Base-by-base conservation (phyloP, 2,888 invertebrate species). In the Agrochola lychnidis region DNA sequence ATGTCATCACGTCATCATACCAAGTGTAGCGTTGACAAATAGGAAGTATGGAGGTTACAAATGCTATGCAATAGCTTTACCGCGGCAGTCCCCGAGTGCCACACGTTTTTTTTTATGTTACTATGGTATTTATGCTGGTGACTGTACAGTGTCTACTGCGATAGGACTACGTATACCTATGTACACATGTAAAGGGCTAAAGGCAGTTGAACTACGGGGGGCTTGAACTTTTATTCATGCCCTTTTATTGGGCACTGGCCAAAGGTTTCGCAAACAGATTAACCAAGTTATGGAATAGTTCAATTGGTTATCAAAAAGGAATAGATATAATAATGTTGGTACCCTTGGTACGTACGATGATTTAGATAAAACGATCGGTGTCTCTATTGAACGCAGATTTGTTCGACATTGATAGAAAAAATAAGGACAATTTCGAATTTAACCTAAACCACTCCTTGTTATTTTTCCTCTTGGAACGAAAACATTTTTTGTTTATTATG, bases 201-300 rank as follows among this genome's bases (percentile, higher is more conserved):
- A 78, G 79, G 78, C 72, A 78, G 56, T 74, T 82, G 78, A 83
- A 80, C 78, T 78, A 9, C 42, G 30, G 45, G 69, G 62, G 68
- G 69, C 69, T 70, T 70, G 30, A 83, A 83, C 66, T 70, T 73
- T 68, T 72, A 45, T 64, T 73, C 14, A 48, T 36, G 25, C 48
- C 61, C 56, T 79, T 79, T 79, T 61, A 48, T 66, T 70, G 64
- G 59, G 7, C 14, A 57, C 25, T 51, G 57, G 25, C 19, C 45
- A 48, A 48, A 57, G 14, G 25, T 57, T 73, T 63, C 25, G 45
- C n/a, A 51, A 42, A 30, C 30, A 51, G 12, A 9, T 56, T 51
- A 72, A 42, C 10, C n/a, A 19, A 25, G 48, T 30, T 48, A 51
- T 36, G 22, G 42, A 19, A 63, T 14, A 75, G 59, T 56, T 64